Evolutionary conservation across 2,888 invertebrate genomes (phyloP), one percentile per base, ranked within the genome.

Genomic region (Mycogona germanica): DNA sequence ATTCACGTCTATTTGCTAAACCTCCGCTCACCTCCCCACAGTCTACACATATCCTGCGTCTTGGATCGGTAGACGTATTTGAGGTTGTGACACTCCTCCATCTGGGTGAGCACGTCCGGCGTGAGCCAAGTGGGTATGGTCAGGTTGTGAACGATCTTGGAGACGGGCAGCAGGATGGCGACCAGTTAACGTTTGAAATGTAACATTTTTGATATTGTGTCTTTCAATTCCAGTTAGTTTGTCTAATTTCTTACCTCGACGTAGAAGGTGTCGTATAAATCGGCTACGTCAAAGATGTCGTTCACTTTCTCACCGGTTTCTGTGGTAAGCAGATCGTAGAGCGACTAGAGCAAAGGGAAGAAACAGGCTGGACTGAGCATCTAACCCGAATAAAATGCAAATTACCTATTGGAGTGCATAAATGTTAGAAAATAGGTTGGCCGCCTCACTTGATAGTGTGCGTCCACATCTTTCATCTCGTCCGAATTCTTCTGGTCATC

Each of bases 401-500:
- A 44, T 44, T 17, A n/a, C 7, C 23, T 17, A 26, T 25, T 3
- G 1, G 19, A 14, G 44, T 42, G 14, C 14, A 42, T 21, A 14
- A 42, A 14, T 7, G 21, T 2, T 3, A 2, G 2, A 25, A 28
- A 2, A 28, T n/a, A n/a, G n/a, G n/a, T n/a, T n/a, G n/a, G n/a
- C n/a, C n/a, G n/a, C n/a, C 25, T 2, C 23, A 48, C 48, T 19
- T 19, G 23, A 48, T 48, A 48, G 21, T 5, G 9, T 19, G 21
- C 48, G 23, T 48, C 48, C 21, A 48, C 21, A 21, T 35, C 48
- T 32, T 48, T 48, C 48, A 48, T 48, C 37, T 48, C 48, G 26
- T 48, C 48, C 2, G 48, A 48, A 17, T 48, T 23, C 32, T 48
- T 48, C 37, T 48, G 48, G 35, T 48, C 48, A 17, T 48, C 48